These are phyloP conservation scores for Kryphioiulus occultus DNA, from an alignment of 2,888 invertebrate species.

Conservation along the genomic window DNA sequence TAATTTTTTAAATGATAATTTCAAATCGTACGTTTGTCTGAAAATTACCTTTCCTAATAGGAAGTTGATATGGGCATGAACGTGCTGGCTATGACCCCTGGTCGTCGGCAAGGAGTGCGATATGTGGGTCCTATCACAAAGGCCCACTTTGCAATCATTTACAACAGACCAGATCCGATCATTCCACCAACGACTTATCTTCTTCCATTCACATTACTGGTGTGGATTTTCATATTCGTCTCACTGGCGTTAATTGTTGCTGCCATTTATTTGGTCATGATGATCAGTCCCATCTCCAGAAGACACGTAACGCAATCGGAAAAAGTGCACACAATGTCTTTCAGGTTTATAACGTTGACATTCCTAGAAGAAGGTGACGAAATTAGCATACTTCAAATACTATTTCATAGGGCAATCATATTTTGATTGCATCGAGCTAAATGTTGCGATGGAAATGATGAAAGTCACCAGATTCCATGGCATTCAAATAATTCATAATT, in stretches of 20 bases:
- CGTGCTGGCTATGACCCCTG: slow-evolving; percentile 41
- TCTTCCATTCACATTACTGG: slow-evolving; percentile 45
- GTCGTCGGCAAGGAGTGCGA: slow-evolving; percentile 31
- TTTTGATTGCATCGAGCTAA: no score
- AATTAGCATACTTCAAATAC: neutral
- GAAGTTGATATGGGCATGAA: slow-evolving; percentile 51
- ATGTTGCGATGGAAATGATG: no score
- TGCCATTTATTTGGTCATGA: slow-evolving; percentile 31
- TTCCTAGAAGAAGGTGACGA: slow-evolving; percentile 50
- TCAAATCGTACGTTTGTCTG: neutral
- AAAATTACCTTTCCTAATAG: neutral
- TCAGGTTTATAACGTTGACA: slow-evolving; percentile 49
- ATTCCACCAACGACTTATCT: slow-evolving; percentile 50
- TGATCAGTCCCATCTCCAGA: slow-evolving; percentile 41
- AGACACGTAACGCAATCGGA: slow-evolving; percentile 28
- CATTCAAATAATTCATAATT: neutral
- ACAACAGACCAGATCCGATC: slow-evolving; percentile 46
- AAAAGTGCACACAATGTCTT: neutral
- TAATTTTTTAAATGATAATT: no score
- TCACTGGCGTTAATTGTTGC: neutral
- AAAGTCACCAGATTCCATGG: neutral
- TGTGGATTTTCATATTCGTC: slow-evolving; percentile 37
- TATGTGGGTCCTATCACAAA: slow-evolving; percentile 50
- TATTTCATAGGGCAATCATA: neutral
- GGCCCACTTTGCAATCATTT: slow-evolving; percentile 48